Evolutionary conservation across 30 jellyfish, hydroid and myxozoan genomes (phyloP).

Genomic region (Nemopilema nomurai): DNA sequence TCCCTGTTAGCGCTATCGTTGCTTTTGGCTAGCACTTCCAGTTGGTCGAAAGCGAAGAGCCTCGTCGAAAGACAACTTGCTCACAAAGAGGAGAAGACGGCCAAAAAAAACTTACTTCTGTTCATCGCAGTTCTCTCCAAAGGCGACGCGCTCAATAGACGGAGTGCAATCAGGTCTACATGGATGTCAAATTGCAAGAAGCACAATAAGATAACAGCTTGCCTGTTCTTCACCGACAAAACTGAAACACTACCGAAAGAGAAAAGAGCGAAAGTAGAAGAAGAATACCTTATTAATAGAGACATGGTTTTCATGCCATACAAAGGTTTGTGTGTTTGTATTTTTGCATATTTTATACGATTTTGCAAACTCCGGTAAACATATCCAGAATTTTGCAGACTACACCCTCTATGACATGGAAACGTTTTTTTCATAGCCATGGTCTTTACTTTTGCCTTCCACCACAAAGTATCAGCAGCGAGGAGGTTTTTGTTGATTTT

Average conservation of each 20-base stretch:
- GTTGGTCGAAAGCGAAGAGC: background rate
- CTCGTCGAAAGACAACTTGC: background rate
- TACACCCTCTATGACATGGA: no score
- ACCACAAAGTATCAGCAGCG: no score
- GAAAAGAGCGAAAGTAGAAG: constrained; percentile 4
- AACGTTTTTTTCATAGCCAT: no score
- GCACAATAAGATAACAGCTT: constrained; percentile 17
- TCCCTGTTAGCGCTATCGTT: background rate
- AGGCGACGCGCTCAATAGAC: constrained; percentile 39
- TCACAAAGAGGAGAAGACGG: background rate
- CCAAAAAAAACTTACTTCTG: constrained; percentile 20
- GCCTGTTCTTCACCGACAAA: constrained; percentile 82
- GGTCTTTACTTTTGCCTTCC: no score
- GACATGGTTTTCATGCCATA: constrained; percentile 87
- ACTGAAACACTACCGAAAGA: constrained; percentile 31
- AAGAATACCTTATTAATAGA: constrained; percentile 29
- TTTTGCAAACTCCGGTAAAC: no score
- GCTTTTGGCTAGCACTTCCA: background rate
- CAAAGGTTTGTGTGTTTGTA: constrained; percentile 75
- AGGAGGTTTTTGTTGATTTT: no score
- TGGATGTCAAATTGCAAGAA: constrained; percentile 77
- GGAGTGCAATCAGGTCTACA: constrained; percentile 75
- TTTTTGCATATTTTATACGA: no score
- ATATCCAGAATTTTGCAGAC: no score
- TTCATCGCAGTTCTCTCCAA: constrained; percentile 75